Base-by-base conservation (phyloP, 2,113 vertebrate species). In the Bubo blakistoni region DNA sequence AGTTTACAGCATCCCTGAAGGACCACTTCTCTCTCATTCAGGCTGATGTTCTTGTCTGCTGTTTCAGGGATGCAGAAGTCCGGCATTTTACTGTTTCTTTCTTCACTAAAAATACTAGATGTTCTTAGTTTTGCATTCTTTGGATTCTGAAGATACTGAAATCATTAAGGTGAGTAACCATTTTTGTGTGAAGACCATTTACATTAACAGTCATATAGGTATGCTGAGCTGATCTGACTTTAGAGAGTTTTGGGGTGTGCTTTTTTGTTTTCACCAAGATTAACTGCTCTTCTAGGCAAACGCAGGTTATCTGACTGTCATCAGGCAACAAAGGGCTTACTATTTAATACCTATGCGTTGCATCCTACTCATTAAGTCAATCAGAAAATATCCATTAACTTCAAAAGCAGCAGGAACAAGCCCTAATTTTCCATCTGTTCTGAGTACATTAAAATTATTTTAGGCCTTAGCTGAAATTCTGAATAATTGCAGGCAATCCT, bases 381-480 rank as follows among this genome's bases (percentile, higher is more conserved):
- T 93, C 77, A 92, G 59, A 92, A 92, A 96, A 86, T 81, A 91
- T 52, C 88, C 88, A 92, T 96, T 95, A 92, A 94, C 86, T 94
- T 93, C 88, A 94, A 95, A 96, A 92, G 74, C 92, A 95, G 72
- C 58, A 81, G 86, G 77, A 95, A 78, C 63, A 63, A 88, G 25
- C 38, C 88, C 51, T 90, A 40, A 57, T 95, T 96, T 93, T 96
- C 90, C 38, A 71, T 93, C 92, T 92, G 82, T 78, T 63, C 67
- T 57, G 86, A 88, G 80, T 88, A 78, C 52, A 92, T 92, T 59
- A 86, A 86, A 83, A 81, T 74, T 74, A 83, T 86, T 96, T 86
- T 84, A 88, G 47, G 54, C 34, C 54, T 81, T 78, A 81, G 71
- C 61, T 79, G 57, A 86, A 93, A 91, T 88, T 91, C 78, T 85